Evolutionary conservation across 1,140 invertebrate species (phyloP).

Genomic region (Lucilia cuprina): DNA sequence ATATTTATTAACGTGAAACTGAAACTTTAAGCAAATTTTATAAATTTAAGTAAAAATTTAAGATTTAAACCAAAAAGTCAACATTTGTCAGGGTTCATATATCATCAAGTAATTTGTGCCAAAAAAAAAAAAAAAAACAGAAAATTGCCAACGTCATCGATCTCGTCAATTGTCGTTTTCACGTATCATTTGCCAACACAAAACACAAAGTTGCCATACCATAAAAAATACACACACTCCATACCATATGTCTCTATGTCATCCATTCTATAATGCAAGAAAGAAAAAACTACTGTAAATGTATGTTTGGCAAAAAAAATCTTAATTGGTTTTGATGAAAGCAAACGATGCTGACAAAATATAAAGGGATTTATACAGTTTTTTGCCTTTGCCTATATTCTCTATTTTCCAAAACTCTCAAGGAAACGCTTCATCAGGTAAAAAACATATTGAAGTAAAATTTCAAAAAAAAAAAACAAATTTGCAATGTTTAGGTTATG

Average conservation of each 20-base stretch:
- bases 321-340: conserved; percentile 17
- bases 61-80: neutral
- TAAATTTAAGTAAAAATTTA: neutral
- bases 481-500: neutral
- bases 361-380: neutral
- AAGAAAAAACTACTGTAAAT: neutral
- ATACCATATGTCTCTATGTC: no score
- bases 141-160: conserved; percentile 35
- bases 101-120: neutral
- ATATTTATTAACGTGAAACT: neutral
- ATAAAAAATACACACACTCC: neutral
- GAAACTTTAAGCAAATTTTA: neutral
- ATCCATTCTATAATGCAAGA: neutral
- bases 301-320: neutral
- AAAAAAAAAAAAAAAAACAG: neutral
- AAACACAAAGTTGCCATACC: neutral
- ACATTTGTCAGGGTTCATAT: neutral
- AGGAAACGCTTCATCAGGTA: conserved; percentile 2
- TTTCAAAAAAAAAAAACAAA: no score
- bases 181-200: conserved; percentile 38
- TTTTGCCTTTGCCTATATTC: neutral
- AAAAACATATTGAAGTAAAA: neutral
- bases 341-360: neutral
- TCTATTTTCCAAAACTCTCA: neutral
- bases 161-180: conserved; percentile 40